Percentiles rank a stretch among this genome's conserved stretches.
phyloP scores from a whole-genome alignment of 2,797 vertebrate species.

The Microhierax caerulescens region DNA sequence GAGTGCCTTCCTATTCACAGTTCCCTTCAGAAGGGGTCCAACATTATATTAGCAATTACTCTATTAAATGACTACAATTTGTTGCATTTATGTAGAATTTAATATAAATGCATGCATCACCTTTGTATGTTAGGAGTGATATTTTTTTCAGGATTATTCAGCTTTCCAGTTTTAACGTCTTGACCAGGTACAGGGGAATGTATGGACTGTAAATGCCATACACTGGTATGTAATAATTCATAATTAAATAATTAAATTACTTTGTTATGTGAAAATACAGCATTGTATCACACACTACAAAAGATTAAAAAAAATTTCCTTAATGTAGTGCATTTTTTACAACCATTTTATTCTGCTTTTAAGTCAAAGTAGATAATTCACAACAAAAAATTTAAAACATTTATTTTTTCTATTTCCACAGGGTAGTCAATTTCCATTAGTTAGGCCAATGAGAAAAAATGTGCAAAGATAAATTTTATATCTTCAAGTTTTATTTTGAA shows the following conservation, averaged over 20 bases:
- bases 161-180: not conserved
- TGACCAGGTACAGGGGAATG: not conserved
- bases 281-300: not conserved
- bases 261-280: not conserved
- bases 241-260: not conserved
- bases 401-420: not conserved
- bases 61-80: not conserved
- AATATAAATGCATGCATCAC: not conserved
- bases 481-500: not conserved
- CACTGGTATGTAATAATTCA: not conserved
- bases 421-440: not conserved
- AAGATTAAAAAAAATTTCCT: not conserved
- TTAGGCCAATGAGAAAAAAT: not conserved
- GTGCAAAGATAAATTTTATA: not conserved
- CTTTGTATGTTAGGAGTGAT: not conserved
- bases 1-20: not conserved
- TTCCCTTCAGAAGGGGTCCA: not conserved
- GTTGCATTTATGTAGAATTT: not conserved
- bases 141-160: not conserved
- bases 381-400: not conserved
- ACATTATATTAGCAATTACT: not conserved
- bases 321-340: not conserved
- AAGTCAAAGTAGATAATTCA: not conserved
- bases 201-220: not conserved
- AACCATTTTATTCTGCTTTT: not conserved